Evolutionary conservation across 2,113 vertebrate genomes (phyloP).

Genomic region (Labeo rohita): DNA sequence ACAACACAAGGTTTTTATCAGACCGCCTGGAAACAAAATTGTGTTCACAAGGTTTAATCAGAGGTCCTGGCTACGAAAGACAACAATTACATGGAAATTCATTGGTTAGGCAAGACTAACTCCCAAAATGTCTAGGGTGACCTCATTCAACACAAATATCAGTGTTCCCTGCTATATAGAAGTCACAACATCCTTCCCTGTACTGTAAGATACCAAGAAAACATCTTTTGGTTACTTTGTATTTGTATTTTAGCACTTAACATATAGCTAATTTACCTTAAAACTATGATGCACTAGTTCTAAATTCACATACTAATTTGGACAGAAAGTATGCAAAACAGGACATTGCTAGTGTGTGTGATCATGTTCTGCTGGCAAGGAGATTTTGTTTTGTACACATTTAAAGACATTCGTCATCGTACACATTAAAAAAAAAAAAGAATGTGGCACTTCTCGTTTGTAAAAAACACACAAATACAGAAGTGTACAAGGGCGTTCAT

Average conservation of each 20-base stretch:
- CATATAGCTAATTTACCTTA: neutral
- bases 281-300: neutral
- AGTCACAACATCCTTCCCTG: neutral
- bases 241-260: neutral
- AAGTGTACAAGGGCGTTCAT: neutral
- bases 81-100: neutral
- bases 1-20: conserved; percentile 10
- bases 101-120: neutral
- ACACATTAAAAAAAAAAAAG: neutral
- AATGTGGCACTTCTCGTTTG: neutral
- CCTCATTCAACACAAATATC: conserved; percentile 32
- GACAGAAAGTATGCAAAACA: neutral
- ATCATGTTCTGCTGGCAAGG: neutral
- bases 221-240: neutral
- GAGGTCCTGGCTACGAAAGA: conserved; percentile 2
- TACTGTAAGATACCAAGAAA: neutral
- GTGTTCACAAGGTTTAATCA: neutral
- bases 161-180: conserved; percentile 14
- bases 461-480: conserved; percentile 14
- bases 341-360: neutral
- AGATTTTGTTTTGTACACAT: neutral
- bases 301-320: neutral
- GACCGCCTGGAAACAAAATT: neutral
- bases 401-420: neutral
- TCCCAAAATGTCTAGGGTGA: neutral